Evolutionary conservation across 92 coral and sea anemone species (phyloP).

Genomic region (Siderastrea radians): DNA sequence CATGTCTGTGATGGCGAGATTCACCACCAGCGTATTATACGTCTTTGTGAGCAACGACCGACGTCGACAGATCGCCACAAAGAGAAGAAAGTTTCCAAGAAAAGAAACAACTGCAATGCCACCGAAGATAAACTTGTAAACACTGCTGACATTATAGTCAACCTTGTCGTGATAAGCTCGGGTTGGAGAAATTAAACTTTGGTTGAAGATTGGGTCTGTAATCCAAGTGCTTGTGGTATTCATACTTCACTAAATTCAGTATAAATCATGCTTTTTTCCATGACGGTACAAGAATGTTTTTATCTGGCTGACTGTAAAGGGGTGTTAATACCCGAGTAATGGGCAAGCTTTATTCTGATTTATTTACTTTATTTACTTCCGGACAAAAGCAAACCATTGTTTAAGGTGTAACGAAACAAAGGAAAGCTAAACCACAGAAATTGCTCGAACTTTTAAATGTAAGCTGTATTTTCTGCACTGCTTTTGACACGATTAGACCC

Average conservation of each 20-base stretch:
- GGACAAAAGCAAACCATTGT: too few relatives aligned
- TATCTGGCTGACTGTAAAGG: too few relatives aligned
- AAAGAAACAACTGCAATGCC: slow-evolving; percentile 29
- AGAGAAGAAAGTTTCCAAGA: slow-evolving; percentile 27
- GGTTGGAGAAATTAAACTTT: background rate
- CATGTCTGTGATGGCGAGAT: slow-evolving; percentile 42
- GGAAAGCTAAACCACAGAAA: too few relatives aligned
- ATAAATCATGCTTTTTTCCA: background rate
- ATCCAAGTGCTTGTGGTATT: background rate
- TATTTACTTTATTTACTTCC: too few relatives aligned
- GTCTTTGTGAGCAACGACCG: slow-evolving; percentile 6
- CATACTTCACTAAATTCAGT: background rate
- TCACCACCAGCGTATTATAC: slow-evolving; percentile 33
- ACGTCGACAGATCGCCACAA: slow-evolving; percentile 12
- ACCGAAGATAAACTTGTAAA: slow-evolving; percentile 28
- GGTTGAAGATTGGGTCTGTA: background rate
- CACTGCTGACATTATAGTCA: slow-evolving; percentile 16
- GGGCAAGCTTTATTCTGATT: too few relatives aligned
- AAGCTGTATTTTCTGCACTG: too few relatives aligned
- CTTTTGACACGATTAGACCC: too few relatives aligned
- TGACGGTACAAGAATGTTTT: background rate
- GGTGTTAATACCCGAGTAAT: too few relatives aligned
- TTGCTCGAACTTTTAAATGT: too few relatives aligned
- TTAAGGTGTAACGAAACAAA: too few relatives aligned
- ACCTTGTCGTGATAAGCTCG: slow-evolving; percentile 15